Evolutionary conservation across 2,113 vertebrate genomes (phyloP), one percentile per base, ranked within the genome.

Genomic region (Pampusana beccarii): DNA sequence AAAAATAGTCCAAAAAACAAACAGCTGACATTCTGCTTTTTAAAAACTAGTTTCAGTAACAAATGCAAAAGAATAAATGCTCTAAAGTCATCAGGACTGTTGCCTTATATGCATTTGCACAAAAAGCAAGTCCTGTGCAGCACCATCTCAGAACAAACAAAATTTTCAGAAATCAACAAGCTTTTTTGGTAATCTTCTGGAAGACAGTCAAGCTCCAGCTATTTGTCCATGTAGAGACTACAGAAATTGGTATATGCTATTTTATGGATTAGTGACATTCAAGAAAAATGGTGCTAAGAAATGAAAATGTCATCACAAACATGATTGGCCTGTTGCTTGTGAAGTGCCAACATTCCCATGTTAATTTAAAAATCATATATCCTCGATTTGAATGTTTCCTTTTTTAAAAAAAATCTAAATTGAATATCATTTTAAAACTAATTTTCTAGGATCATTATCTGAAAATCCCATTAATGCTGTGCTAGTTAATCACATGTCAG

Each of bases 231-330:
- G 17, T 61, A 28, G 13, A 40, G 2, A 34, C 21, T 67, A 62
- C 11, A 58, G 21, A 19, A 33, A 64, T 62, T 31, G 3, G 24
- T 54, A 54, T 21, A 38, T 7, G 3, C 6, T 62, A 4, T 16
- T 0, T 54, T n/a, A 67, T 0, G 1, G 28, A 62, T 60, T 36
- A 48, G 5, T 33, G 34, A 80, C 75, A 77, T 51, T 46, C 14
- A 50, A 77, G 21, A n/a, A 36, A 48, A 80, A 65, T 34, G 1
- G 3, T n/a, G 11, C 2, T 82, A 44, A 62, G 42, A 74, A 44
- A 11, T 57, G 1, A 54, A 84, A 71, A 57, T 24, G 4, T 23
- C 14, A 44, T n/a, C 31, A 44, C 24, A 87, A 57, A 18, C 0
- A 0, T 60, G 34, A 72, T 10, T 64, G 10, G 2, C 34, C 23